Evolutionary conservation across 2,797 vertebrate genomes (phyloP), one percentile per base, ranked within the genome.

Genomic region (Characodon lateralis): DNA sequence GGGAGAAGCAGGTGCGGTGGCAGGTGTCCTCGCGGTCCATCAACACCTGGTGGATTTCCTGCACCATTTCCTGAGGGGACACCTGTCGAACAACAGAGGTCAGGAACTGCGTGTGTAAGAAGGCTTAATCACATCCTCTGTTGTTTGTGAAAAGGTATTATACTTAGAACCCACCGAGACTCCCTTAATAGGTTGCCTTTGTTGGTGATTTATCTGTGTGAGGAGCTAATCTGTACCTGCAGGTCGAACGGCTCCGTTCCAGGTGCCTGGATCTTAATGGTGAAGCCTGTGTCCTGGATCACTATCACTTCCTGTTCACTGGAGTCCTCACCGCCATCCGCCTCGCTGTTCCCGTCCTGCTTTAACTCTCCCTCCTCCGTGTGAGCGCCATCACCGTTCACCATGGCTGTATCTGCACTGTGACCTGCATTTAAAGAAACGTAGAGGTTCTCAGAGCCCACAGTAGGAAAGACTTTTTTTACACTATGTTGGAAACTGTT

Each of bases 61-160:
- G 98, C 0, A 99, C 98, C 98, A 99, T 99, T 91, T 99, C 98
- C 92, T 99, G 98, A 2, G 98, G 98, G 55, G 98, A 99, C 6
- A 99, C 98, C 98, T 99, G 90, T 65, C 6, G 10, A 55, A 74
- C 8, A 58, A 55, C 14, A 14, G 14, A 76, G 24, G 76, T 59
- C 13, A 71, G 18, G 56, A 16, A 4, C 2, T 22, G n/a, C 28
- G 22, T 20, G 13, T 26, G 7, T 73, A 6, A 61, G 50, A 7
- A 41, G 22, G 35, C 2, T 26, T 41, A 53, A 61, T 53, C 53
- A 56, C 26, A 41, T 76, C 2, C 76, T 73, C 50, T 28, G 53
- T 31, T 66, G 59, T 66, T 66, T 5, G 5, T 41, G 26, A 35
- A 22, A 46, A 66, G 46, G 16, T 1, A 65, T 39, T 71, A 61